Percentiles rank a stretch among this genome's conserved stretches.
These are phyloP conservation scores for Artemia sinica DNA, from an alignment of 2,888 invertebrate species.

Conservation along the genomic window DNA sequence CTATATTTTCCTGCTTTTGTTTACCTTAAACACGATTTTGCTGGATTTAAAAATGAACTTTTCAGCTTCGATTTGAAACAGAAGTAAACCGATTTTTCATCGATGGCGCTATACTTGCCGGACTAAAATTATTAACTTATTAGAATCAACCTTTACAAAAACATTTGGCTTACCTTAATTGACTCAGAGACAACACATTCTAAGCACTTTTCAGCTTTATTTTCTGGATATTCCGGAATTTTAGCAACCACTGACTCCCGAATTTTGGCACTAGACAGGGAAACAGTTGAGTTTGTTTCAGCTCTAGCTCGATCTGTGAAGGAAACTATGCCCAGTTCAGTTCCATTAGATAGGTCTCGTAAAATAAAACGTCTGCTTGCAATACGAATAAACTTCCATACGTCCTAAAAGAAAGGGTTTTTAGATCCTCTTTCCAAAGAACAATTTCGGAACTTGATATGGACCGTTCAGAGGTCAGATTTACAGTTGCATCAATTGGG, in stretches of 20 bases:
- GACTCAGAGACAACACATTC: slow-evolving; percentile 34
- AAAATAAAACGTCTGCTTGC: slow-evolving; percentile 43
- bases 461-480: too few species aligned
- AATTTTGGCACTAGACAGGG: slow-evolving; percentile 31
- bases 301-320: slow-evolving; percentile 27
- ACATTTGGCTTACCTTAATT: slow-evolving; percentile 27
- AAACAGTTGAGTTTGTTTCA: slow-evolving; percentile 27
- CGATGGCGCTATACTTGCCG: slow-evolving; percentile 13
- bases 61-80: too few species aligned
- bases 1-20: too few species aligned
- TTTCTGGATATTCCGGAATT: slow-evolving; percentile 30
- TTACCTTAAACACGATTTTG: too few species aligned
- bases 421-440: too few species aligned
- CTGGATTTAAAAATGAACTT: too few species aligned
- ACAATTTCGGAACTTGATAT: too few species aligned
- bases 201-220: slow-evolving; percentile 32
- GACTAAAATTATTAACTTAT: too few species aligned
- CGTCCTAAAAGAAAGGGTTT: slow-evolving; percentile 33
- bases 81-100: too few species aligned
- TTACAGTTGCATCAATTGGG: too few species aligned
- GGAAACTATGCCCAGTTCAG: slow-evolving; percentile 30
- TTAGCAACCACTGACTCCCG: slow-evolving; percentile 35
- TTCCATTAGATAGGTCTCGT: slow-evolving; percentile 36
- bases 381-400: slow-evolving; percentile 41
- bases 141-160: too few species aligned